Base-by-base conservation (phyloP, 2,113 vertebrate genomes). In the Amphiprion percula region DNA sequence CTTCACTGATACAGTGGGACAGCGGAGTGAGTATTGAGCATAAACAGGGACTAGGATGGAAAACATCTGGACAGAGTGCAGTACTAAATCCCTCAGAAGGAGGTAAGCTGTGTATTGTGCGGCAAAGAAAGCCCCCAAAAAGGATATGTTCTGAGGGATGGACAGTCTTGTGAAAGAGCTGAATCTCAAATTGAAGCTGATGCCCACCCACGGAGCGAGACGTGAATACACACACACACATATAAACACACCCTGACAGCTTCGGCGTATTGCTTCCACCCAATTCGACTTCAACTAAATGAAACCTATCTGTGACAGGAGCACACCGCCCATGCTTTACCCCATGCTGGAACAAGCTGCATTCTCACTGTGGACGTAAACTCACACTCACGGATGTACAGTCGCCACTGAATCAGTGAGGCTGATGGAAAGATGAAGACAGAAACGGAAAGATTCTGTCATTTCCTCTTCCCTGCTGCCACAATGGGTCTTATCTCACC, bases 181-280 rank as follows among this genome's bases (percentile, higher is more conserved):
- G 67, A 30, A 70, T 79, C 47, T 61, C 60, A 84, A 82, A 88
- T 70, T 83, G 46, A 78, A 84, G 72, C 21, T 73, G 85, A 89
- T 67, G 73, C 62, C 82, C 84, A 72, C 82, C 86, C 61, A 76
- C 56, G 1, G 79, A 84, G 62, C 24, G 4, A 41, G 54, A 77
- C 9, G 33, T 4, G 24, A 41, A 5, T 58, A 63, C 21, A 44
- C 69, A 50, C 15, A 26, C 77, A 55, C 19, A 46, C 17, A 37
- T 72, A 55, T 16, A 64, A 49, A 49, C 37, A 37, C 17, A 16
- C 49, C 55, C 65, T 62, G 77, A 66, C 69, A 52, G 66, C 54
- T 62, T 74, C 46, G 41, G 46, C 17, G 11, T 39, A 76, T 80
- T 47, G 46, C 70, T 77, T 87, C 71, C 68, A 58, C 56, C 74